Base-by-base conservation (phyloP, 2,888 invertebrate genomes). In the Hydriomena furcata region DNA sequence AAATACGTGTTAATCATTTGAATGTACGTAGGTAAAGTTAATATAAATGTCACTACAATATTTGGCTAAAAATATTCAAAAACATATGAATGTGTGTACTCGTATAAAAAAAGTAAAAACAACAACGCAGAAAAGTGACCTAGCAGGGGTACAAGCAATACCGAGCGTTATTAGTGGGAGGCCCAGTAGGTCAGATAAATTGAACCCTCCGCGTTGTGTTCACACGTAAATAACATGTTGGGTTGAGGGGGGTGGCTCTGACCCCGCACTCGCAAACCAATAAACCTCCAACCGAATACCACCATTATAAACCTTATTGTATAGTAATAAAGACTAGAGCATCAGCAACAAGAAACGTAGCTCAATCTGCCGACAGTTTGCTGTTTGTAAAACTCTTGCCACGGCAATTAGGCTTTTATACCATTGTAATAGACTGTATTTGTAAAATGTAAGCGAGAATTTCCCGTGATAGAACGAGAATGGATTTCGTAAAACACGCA, bases 141-240 rank as follows among this genome's bases (percentile, higher is more conserved):
- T 55, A 69, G 74, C 71, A 70, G 65, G 75, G 73, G 72, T 73
- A 75, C 73, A 76, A 76, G 79, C 75, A 78, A 81, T 84, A 83
- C 77, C 69, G 71, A 75, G 73, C 79, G 79, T 86, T 80, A 86
- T 87, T 84, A 88, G 84, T 80, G 80, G 82, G 82, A 84, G 84
- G 86, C 87, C 84, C 79, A 88, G 83, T 89, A 90, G 89, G 89
- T 89, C 89, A 90, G 87, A 90, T 89, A 89, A 89, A 89, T 89
- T 88, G 87, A 86, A 88, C 89, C 86, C 87, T 84, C 78, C 76
- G 80, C 70, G 79, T 79, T 83, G 86, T 87, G 88, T 88, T 89
- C 89, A 87, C 89, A 89, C 89, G 88, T 90, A 90, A 90, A 90
- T 89, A 90, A 88, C 89, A 84, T 85, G 85, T 84, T 84, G 86